Evolutionary conservation across 2,797 vertebrate genomes (phyloP), one percentile per base, ranked within the genome.

Genomic region (Knipowitschia caucasica): DNA sequence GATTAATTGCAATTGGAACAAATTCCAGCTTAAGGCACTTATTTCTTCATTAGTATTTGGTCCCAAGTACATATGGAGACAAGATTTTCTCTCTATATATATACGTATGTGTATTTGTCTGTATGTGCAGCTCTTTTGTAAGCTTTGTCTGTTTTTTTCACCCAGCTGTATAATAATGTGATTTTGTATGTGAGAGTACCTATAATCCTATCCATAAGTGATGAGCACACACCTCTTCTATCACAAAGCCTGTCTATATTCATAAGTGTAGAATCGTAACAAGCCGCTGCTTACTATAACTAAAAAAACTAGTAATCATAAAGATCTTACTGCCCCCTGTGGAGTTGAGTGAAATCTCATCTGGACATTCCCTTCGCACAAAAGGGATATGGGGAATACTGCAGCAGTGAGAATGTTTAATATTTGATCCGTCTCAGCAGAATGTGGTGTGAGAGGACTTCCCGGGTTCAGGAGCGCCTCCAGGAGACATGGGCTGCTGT

Each of bases 291-390:
- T 21, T 18, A 39, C 36, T n/a, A 23, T 25, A 43, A 43, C 3
- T 14, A 23, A 18, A 24, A n/a, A 7, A n/a, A 7, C 1, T 9
- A 21, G 20, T 20, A 21, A 23, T 17, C 4, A 14, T 7, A 8
- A 25, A 25, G 20, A 35, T 61, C 74, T 67, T 66, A 60, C 56
- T n/a, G 20, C 61, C 59, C 50, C 24, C 26, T 65, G 54, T 61
- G 70, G 47, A 53, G 63, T 62, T 77, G 75, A 71, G 53, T 81
- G 77, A 78, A 77, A 65, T 57, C 64, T 77, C 73, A 59, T 78
- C 56, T 43, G 7, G 10, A 40, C 38, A 23, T 61, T 29, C 64
- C 49, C 39, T 30, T n/a, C n/a, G 14, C 62, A 59, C 66, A 45
- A 35, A 5, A 14, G 35, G 60, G 69, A 65, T 53, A 27, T 42